Evolutionary conservation across 2,797 vertebrate genomes (phyloP).

Genomic region (Peromyscus attwateri): DNA sequence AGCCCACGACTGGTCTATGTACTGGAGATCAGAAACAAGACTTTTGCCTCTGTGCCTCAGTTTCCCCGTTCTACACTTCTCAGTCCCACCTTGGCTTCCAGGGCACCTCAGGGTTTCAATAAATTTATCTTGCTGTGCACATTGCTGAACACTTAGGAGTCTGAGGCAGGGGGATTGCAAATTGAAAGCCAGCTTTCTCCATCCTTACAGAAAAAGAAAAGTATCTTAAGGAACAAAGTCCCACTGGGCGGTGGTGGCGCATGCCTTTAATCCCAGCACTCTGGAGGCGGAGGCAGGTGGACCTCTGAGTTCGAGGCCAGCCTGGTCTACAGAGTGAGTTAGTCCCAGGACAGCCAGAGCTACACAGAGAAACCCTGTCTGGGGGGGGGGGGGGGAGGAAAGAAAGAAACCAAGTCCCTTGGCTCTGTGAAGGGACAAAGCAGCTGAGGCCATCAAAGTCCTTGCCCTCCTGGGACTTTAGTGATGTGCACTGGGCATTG

Average conservation of each 20-base stretch:
- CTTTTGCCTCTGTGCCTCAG: not conserved
- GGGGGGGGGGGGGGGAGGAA: fast-evolving
- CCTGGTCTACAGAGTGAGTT: not conserved
- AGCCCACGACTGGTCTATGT: not conserved
- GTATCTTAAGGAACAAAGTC: not conserved
- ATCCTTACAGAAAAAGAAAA: not conserved
- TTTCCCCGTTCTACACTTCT: not conserved
- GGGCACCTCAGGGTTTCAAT: not conserved
- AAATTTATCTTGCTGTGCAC: not conserved
- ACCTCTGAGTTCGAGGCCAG: not conserved
- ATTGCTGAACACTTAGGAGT: not conserved
- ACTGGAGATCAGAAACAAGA: not conserved
- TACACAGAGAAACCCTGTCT: not conserved
- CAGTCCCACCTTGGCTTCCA: not conserved
- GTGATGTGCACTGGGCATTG: too few species aligned
- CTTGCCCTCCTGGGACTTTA: not conserved
- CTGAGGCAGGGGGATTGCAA: not conserved
- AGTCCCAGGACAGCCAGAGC: not conserved
- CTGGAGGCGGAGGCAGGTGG: not conserved
- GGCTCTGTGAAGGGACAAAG: not conserved
- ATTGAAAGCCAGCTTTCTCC: not conserved
- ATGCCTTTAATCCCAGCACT: not conserved
- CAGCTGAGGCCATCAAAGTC: not conserved
- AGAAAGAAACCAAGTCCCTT: not conserved
- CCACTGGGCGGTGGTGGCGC: not conserved